Conservation (phyloP, 1,140 invertebrate species). For the Drosophila ambigua region DNA sequence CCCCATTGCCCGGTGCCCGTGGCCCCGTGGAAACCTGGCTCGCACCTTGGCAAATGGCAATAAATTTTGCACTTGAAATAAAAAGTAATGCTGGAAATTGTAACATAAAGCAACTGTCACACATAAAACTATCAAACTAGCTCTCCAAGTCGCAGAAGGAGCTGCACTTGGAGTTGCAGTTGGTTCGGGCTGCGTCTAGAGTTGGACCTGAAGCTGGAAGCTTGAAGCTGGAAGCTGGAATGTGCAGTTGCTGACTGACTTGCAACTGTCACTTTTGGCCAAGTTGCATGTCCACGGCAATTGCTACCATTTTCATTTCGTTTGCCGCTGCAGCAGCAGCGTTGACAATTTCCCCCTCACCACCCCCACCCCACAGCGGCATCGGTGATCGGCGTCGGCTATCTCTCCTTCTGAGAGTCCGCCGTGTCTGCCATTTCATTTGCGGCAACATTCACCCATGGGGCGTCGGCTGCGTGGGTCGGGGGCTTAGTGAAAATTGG, state of each 20-base stretch:
- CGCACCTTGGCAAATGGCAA: conserved; percentile 77
- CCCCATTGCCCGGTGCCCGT: conserved; percentile 37
- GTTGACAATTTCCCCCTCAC: conserved; percentile 80
- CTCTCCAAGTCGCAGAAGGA: conserved; percentile 1
- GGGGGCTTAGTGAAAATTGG: conserved; percentile 79
- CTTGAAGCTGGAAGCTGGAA: conserved; percentile 13
- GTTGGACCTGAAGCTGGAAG: conserved; percentile 10
- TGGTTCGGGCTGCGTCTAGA: neutral
- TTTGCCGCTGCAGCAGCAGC: conserved; percentile 28
- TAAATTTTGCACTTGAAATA: conserved; percentile 82
- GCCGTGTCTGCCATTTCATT: conserved; percentile 25
- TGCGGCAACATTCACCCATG: conserved; percentile 63
- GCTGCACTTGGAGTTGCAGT: neutral
- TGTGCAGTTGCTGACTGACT: conserved; percentile 61
- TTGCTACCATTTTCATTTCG: conserved; percentile 82
- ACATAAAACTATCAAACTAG: conserved; percentile 75
- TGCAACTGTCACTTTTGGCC: conserved; percentile 75
- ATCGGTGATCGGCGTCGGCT: too few relatives aligned
- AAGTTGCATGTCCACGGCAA: conserved; percentile 73
- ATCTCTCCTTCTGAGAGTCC: too few relatives aligned
- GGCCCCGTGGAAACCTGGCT: conserved; percentile 36
- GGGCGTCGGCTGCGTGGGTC: conserved; percentile 73
- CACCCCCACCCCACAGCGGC: too few relatives aligned
- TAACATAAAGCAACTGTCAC: conserved; percentile 81
- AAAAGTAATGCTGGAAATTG: conserved; percentile 78